Conservation (phyloP, 2,888 invertebrate species). For the Stenolophus ochropezus region DNA sequence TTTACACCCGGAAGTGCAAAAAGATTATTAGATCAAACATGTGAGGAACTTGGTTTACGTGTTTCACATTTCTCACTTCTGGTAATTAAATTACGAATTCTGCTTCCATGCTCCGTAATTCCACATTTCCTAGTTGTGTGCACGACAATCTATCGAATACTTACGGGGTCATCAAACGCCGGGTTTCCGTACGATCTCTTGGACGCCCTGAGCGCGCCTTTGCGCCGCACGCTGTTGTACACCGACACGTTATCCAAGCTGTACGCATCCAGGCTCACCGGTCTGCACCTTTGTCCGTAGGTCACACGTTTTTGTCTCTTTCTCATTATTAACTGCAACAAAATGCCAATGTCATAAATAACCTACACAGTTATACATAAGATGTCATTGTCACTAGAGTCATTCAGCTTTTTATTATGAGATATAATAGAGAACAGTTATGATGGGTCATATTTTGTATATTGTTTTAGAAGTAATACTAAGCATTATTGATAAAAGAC, state of each 20-base stretch:
- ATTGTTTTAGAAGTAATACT: too few relatives aligned
- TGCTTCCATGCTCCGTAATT: too few relatives aligned
- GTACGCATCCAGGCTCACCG: constrained; percentile 91
- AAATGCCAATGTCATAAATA: constrained; percentile 7
- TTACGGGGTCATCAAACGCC: constrained; percentile 91
- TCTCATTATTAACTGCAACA: constrained; percentile 83
- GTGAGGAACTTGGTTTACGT: too few relatives aligned
- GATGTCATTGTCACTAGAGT: background rate
- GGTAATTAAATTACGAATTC: too few relatives aligned
- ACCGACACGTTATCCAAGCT: constrained; percentile 93
- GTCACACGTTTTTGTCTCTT: constrained; percentile 87
- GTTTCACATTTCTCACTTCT: too few relatives aligned
- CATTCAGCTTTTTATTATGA: background rate
- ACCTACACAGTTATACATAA: background rate
- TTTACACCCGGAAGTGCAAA: too few relatives aligned
- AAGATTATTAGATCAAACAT: too few relatives aligned
- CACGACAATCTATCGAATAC: constrained; percentile 65
- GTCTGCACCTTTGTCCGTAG: constrained; percentile 91
- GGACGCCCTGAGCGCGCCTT: constrained; percentile 84
- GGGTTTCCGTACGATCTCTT: constrained; percentile 93
- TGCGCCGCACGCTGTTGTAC: constrained; percentile 84
- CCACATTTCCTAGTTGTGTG: too few relatives aligned
- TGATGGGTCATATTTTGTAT: too few relatives aligned
- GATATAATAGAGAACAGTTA: constrained; percentile 49
- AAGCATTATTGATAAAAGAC: too few relatives aligned